Conservation (phyloP, 1,140 invertebrate species). For the Cyclina sinensis region DNA sequence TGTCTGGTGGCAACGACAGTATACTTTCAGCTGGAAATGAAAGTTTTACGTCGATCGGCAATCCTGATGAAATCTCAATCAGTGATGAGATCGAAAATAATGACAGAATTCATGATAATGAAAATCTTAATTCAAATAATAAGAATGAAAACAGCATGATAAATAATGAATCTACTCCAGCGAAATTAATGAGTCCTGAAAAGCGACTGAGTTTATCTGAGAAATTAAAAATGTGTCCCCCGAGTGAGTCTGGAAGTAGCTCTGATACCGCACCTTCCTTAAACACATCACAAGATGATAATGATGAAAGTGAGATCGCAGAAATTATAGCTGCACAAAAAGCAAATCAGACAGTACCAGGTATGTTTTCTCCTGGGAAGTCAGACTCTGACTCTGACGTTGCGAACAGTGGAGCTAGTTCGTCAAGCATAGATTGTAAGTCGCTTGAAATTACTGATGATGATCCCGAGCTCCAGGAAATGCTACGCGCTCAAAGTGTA, state of each 20-base stretch:
- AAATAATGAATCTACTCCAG: constrained; percentile 1
- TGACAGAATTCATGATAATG: not conserved
- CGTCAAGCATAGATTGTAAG: constrained; percentile 51
- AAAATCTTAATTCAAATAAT: not conserved
- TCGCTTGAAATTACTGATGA: constrained; percentile 52
- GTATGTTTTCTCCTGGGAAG: constrained; percentile 16
- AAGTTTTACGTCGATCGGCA: constrained; percentile 77
- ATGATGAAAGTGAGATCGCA: constrained; percentile 51
- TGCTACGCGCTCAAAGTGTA: constrained; percentile 40
- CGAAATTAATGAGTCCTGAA: constrained; percentile 18
- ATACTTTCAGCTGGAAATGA: constrained; percentile 71
- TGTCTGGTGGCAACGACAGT: constrained; percentile 69
- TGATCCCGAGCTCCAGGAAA: constrained; percentile 50
- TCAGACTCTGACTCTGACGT: constrained; percentile 25
- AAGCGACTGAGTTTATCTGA: constrained; percentile 46
- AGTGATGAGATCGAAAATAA: constrained; percentile 71
- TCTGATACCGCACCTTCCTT: constrained; percentile 8
- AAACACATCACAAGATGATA: constrained; percentile 62
- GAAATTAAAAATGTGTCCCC: constrained; percentile 31
- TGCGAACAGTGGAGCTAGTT: constrained; percentile 17
- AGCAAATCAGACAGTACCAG: not conserved
- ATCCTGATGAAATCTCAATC: constrained; percentile 78
- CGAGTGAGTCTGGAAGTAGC: constrained; percentile 1
- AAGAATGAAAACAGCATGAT: not conserved
- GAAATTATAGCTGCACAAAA: constrained; percentile 59